These are phyloP conservation scores for Leptopilina myrica DNA, from an alignment of 2,888 invertebrate species.

Conservation along the genomic window DNA sequence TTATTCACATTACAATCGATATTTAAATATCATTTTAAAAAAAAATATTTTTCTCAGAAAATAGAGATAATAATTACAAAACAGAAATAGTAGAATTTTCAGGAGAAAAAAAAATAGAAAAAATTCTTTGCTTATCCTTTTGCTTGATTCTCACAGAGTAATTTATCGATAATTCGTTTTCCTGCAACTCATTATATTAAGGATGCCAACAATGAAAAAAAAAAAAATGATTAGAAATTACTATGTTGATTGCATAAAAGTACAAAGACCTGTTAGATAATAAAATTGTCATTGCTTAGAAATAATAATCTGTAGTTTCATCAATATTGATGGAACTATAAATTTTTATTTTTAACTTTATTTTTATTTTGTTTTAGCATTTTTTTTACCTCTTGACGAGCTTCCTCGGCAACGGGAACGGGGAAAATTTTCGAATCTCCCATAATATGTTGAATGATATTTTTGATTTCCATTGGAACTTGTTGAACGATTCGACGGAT, in stretches of 20 bases:
- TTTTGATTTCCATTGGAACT: conserved; percentile 70
- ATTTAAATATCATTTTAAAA: neutral
- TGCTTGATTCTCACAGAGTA: conserved; percentile 5
- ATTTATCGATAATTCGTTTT: conserved; percentile 31
- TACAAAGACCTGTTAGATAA: neutral
- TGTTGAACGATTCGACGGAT: conserved; percentile 71
- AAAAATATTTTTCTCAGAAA: neutral
- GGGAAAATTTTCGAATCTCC: conserved; percentile 65
- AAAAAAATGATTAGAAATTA: neutral
- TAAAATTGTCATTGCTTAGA: neutral
- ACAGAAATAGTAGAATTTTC: conserved; percentile 13
- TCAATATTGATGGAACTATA: neutral
- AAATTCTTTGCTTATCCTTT: neutral
- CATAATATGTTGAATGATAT: conserved; percentile 71
- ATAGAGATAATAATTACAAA: neutral
- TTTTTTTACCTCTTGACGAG: conserved; percentile 66
- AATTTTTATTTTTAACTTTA: neutral
- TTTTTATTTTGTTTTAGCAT: neutral
- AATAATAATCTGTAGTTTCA: neutral
- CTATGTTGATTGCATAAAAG: neutral
- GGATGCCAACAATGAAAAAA: neutral
- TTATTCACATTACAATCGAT: neutral
- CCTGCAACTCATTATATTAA: conserved; percentile 11
- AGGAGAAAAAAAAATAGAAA: neutral
- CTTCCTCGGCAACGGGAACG: conserved; percentile 62